Conservation (phyloP, 2,797 vertebrate species). For the Myiotriccus ornatus region DNA sequence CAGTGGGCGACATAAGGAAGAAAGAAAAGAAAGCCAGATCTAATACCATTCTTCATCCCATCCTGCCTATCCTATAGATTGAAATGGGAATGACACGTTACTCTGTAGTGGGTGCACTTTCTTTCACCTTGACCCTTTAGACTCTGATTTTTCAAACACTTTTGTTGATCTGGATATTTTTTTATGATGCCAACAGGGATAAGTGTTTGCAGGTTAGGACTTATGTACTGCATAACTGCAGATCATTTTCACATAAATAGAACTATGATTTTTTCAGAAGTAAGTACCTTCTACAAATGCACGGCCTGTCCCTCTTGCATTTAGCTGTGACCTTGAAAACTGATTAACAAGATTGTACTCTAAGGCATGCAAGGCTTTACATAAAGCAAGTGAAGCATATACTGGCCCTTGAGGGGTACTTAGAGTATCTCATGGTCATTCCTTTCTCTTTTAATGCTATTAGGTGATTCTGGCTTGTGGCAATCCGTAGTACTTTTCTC, state of each 20-base stretch:
- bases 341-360: slow-evolving; percentile 33
- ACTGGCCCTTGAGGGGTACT: slow-evolving; percentile 33
- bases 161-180: neutral
- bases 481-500: neutral
- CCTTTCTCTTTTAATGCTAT: slow-evolving; percentile 35
- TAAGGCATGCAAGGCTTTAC: neutral
- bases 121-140: neutral
- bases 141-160: neutral
- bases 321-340: slow-evolving; percentile 48
- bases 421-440: slow-evolving; percentile 41
- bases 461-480: slow-evolving; percentile 17
- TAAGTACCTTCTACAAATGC: neutral
- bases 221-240: neutral
- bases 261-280: neutral
- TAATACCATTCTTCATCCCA: neutral
- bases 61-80: neutral
- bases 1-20: neutral
- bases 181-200: neutral
- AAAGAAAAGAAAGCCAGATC: neutral
- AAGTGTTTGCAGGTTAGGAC: neutral
- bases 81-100: neutral
- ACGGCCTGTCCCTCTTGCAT: neutral
- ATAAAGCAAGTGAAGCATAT: slow-evolving; percentile 51
- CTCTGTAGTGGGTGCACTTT: neutral
- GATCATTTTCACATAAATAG: neutral